A percentile compares a stretch with the other conserved stretches of the same genome.
These are phyloP conservation scores for Spodoptera litura DNA, from an alignment of 1,140 invertebrate species.

Conservation along the genomic window DNA sequence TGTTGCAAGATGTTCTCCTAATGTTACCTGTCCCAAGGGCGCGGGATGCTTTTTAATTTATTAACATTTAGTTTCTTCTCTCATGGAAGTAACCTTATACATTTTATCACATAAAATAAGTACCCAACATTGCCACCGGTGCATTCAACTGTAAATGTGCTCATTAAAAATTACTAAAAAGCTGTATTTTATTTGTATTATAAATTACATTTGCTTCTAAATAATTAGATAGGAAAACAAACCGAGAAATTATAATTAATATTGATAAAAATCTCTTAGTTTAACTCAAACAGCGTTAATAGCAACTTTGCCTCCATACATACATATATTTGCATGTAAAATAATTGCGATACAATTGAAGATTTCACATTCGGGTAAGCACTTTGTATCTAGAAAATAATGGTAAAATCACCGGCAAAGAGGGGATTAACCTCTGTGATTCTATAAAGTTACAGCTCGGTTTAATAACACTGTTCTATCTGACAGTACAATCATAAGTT, in stretches of 20 bases:
- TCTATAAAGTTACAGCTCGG: conserved; percentile 50
- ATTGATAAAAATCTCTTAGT: conserved; percentile 43
- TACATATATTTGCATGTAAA: conserved; percentile 4
- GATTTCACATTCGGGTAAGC: not conserved
- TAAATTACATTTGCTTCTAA: conserved; percentile 4
- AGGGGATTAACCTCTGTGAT: conserved; percentile 49
- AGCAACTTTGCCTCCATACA: not conserved
- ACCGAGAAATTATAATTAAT: conserved; percentile 21
- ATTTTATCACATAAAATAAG: conserved; percentile 7
- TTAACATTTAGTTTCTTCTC: conserved; percentile 45
- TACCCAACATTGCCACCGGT: not conserved
- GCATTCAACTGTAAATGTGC: conserved; percentile 9
- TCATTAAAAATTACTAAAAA: conserved; percentile 17
- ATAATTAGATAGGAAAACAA: conserved; percentile 20
- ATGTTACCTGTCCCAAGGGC: conserved; percentile 77
- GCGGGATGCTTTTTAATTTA: conserved; percentile 48
- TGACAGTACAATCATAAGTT: conserved; percentile 60
- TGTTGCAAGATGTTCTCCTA: conserved; percentile 72
- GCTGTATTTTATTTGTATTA: conserved; percentile 17
- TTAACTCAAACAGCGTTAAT: conserved; percentile 27
- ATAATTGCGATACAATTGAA: conserved; percentile 3
- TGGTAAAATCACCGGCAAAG: not conserved
- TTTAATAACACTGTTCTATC: conserved; percentile 49
- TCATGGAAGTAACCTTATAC: conserved; percentile 26
- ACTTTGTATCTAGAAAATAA: not conserved